Conservation (phyloP, 2,797 vertebrate species). For the Diceros bicornis region DNA sequence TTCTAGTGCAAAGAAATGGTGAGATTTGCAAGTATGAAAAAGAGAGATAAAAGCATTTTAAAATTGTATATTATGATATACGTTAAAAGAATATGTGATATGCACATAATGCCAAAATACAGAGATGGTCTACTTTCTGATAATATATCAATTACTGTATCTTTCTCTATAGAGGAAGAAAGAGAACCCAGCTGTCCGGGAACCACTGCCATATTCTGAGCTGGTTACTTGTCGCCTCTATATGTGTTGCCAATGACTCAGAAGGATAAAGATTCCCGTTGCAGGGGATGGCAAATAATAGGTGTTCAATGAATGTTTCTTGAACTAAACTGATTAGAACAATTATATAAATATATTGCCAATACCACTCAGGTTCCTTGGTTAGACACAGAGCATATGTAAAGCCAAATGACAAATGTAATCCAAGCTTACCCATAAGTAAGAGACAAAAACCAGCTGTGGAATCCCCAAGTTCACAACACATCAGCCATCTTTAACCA, state of each 20-base stretch:
- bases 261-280: neutral
- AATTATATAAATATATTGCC: constrained; percentile 16
- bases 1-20: neutral
- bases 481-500: neutral
- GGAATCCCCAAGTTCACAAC: constrained; percentile 18
- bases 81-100: neutral
- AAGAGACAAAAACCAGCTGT: neutral
- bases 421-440: neutral
- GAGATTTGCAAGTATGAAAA: neutral
- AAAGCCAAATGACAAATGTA: constrained; percentile 13
- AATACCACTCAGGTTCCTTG: neutral
- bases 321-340: neutral
- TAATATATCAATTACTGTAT: neutral
- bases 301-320: neutral
- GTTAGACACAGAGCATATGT: neutral
- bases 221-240: neutral
- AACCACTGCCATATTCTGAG: neutral
- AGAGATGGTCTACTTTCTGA: neutral
- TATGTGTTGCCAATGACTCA: neutral
- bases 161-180: neutral
- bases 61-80: neutral
- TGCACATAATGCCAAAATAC: neutral
- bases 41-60: neutral
- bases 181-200: neutral
- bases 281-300: neutral